These are phyloP conservation scores for Limnephilus marmoratus DNA, from an alignment of 2,888 invertebrate species.

Conservation along the genomic window DNA sequence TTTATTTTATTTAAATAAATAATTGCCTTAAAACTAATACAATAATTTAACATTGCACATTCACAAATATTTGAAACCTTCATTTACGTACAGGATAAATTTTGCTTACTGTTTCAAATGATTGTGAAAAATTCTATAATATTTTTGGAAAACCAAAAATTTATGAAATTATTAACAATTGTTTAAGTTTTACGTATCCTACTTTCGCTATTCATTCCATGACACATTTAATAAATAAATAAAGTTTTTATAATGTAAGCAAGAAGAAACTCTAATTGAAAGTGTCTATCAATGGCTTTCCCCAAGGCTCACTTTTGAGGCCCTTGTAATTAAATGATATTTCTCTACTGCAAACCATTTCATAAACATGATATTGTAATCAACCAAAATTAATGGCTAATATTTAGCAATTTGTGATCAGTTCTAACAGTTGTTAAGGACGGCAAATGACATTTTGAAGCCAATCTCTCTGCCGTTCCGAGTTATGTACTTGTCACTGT, in stretches of 20 bases:
- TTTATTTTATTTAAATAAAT: neutral
- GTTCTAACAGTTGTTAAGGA: conserved; percentile 19
- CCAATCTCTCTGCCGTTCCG: neutral
- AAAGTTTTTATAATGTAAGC: neutral
- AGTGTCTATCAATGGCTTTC: neutral
- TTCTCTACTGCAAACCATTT: neutral
- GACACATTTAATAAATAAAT: neutral
- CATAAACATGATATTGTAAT: neutral
- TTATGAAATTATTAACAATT: neutral
- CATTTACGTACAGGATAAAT: neutral
- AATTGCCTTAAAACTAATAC: neutral
- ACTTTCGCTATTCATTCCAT: neutral
- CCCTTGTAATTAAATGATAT: neutral
- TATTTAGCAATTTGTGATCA: neutral
- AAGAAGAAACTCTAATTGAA: neutral
- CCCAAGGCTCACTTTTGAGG: neutral
- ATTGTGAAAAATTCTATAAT: neutral
- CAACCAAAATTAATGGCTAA: neutral
- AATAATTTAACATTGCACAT: neutral
- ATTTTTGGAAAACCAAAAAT: neutral
- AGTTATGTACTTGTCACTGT: conserved; percentile 28
- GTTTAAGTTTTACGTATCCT: neutral
- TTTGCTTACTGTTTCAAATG: neutral
- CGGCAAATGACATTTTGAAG: conserved; percentile 2
- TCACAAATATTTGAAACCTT: neutral